phyloP scores from a whole-genome alignment of 2,113 vertebrate species.

The Andinoacara biseriatus region DNA sequence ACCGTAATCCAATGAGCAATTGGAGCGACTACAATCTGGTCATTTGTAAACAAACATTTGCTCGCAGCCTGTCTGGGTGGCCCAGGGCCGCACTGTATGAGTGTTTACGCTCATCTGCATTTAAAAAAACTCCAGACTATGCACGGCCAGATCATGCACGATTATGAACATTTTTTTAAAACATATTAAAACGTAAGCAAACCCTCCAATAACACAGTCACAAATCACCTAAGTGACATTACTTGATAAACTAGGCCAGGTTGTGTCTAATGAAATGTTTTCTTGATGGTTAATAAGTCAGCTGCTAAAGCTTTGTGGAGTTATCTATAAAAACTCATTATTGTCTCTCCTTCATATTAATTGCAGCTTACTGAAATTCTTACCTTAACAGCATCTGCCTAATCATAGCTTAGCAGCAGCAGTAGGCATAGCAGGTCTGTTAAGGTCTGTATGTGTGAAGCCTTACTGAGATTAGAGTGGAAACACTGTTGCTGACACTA shows the following conservation, averaged over 20 bases:
- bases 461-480: background rate
- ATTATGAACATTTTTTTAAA: background rate
- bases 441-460: background rate
- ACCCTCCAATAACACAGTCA: background rate
- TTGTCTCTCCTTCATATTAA: background rate
- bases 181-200: background rate
- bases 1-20: conserved; percentile 34
- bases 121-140: background rate
- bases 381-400: background rate
- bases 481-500: background rate
- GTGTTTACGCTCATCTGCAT: background rate
- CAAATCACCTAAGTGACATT: background rate
- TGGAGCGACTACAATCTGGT: conserved; percentile 29
- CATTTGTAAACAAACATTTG: conserved; percentile 47
- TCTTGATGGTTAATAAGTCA: background rate
- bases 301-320: background rate
- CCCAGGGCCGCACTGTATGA: background rate
- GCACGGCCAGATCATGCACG: background rate
- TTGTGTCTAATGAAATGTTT: background rate
- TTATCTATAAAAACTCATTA: background rate
- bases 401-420: background rate
- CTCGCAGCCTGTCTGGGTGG: background rate
- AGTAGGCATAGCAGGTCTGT: background rate
- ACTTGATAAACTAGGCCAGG: background rate
- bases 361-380: background rate